Percentiles rank a stretch among this genome's conserved stretches.
Evolutionary conservation across 2,888 invertebrate species (phyloP).

Genomic region (Oscheius onirici): DNA sequence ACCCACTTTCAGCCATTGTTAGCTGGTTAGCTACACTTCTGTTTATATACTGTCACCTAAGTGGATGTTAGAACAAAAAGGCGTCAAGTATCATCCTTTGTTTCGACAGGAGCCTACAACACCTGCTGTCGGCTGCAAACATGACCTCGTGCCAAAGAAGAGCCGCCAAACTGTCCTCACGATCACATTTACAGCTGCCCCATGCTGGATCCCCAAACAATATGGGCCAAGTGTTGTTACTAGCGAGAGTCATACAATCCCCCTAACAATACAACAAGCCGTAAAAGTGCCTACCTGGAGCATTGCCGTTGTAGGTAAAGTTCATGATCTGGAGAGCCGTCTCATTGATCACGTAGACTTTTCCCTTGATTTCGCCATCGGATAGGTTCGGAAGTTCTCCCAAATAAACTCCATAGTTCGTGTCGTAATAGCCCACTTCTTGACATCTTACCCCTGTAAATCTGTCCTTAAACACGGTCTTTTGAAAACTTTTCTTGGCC

Average conservation of each 20-base stretch:
- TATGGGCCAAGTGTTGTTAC: background rate
- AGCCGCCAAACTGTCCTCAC: constrained; percentile 27
- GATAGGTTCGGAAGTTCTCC: constrained; percentile 55
- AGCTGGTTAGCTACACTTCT: constrained; percentile 4
- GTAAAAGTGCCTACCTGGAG: constrained; percentile 50
- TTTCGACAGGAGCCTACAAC: constrained; percentile 19
- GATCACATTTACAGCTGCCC: constrained; percentile 29
- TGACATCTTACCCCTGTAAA: constrained; percentile 18
- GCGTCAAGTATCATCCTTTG: constrained; percentile 30
- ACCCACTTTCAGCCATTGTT: background rate
- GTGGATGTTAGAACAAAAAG: constrained; percentile 25
- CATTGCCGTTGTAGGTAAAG: constrained; percentile 68
- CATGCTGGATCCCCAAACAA: constrained; percentile 13
- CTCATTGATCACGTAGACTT: constrained; percentile 68
- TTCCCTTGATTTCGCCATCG: constrained; percentile 43
- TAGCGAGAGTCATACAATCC: constrained; percentile 3
- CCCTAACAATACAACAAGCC: background rate
- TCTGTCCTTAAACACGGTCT: background rate
- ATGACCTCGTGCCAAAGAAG: constrained; percentile 27
- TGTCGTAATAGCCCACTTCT: constrained; percentile 52
- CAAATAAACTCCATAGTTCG: constrained; percentile 61
- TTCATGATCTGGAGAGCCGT: constrained; percentile 69
- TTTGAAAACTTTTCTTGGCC: background rate
- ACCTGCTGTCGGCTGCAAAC: constrained; percentile 30
- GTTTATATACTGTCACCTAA: constrained; percentile 10